Conservation (phyloP, 2,797 vertebrate genomes). For the Mycteria americana region DNA sequence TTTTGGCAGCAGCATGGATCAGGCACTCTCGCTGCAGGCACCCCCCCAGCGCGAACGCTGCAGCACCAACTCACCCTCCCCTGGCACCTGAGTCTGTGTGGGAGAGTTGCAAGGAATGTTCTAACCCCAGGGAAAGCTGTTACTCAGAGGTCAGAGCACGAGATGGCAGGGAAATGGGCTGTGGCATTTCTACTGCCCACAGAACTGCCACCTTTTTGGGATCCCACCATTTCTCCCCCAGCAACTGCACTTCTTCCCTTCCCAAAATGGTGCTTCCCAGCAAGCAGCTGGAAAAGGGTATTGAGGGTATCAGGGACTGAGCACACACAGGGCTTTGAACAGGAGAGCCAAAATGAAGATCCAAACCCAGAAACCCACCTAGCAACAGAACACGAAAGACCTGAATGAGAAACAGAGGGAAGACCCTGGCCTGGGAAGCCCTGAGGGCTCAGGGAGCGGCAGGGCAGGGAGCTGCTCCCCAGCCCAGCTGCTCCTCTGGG, state of each 20-base stretch:
- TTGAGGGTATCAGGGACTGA: background rate
- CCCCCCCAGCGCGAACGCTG: background rate
- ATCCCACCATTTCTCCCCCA: background rate
- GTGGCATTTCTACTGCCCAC: background rate
- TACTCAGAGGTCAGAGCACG: background rate
- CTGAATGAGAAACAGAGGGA: background rate
- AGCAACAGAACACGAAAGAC: background rate
- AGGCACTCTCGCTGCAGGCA: background rate
- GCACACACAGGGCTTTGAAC: background rate
- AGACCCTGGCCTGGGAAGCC: background rate
- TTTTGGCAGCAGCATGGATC: background rate
- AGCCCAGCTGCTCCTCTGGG: background rate
- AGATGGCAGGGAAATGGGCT: background rate
- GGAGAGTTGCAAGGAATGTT: background rate
- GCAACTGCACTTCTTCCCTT: background rate
- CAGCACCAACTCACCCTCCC: background rate
- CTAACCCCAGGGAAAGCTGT: background rate
- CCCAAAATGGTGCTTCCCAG: background rate
- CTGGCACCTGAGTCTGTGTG: background rate
- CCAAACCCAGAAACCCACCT: background rate
- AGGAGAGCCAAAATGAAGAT: background rate
- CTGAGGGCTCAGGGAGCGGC: fast-evolving
- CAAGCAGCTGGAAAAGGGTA: background rate
- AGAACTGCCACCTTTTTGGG: background rate
- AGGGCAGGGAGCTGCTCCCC: background rate